Evolutionary conservation across 2,113 vertebrate species (phyloP), one percentile per base, ranked within the genome.

Genomic region (Argyrosomus japonicus): DNA sequence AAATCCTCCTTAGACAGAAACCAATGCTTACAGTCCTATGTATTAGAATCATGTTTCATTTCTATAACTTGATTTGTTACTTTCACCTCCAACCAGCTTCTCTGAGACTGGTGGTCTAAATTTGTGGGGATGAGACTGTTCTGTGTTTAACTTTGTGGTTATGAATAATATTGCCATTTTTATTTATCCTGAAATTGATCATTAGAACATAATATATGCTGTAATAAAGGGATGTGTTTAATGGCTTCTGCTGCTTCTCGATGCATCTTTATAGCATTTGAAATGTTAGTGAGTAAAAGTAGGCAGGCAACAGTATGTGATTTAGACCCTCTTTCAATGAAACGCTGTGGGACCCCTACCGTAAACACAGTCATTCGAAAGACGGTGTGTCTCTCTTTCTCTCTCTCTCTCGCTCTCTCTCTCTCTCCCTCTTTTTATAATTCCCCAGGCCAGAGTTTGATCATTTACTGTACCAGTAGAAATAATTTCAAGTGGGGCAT

Each of bases 401-500:
- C 12, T 23, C 25, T 6, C 61, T 43, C 6, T 32, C 53, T 63
- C 27, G n/a, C 23, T 2, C 29, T 56, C 61, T 43, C 9, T 32
- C 61, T 43, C 9, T 32, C 58, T 63, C 29, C n/a, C 29, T 2
- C 36, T 56, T 82, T 57, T 70, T 56, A 27, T 48, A 14, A 43
- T 75, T 81, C 32, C 60, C 51, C 11, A 9, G 9, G 14, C 40
- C 67, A 57, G 51, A 25, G 50, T 32, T 19, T 17, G 47, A 27
- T 62, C 67, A 77, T 77, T 82, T 84, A 81, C 60, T 61, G 43
- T 25, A 75, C 36, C 47, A 62, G 80, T 40, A 70, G 45, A 71
- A 87, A 56, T 75, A 62, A 68, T 79, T 82, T 86, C 18, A 25
- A 62, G 47, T 5, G 58, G 69, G 50, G 43, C 18, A 73, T 27